These are phyloP conservation scores for Pandemis corylana DNA, from an alignment of 2,888 invertebrate genomes.

Conservation along the genomic window DNA sequence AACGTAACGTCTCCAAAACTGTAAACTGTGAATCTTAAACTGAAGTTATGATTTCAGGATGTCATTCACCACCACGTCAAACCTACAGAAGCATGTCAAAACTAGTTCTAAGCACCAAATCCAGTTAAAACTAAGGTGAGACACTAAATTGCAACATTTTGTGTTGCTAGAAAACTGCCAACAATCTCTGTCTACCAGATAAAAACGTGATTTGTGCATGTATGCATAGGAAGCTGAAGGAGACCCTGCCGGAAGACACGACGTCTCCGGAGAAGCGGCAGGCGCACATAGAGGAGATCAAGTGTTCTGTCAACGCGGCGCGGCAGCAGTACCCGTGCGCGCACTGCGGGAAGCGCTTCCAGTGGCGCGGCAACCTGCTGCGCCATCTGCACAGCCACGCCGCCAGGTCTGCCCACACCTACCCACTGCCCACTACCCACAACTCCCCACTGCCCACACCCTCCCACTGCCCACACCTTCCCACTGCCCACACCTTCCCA, in stretches of 20 bases:
- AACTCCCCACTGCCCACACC: too few relatives aligned
- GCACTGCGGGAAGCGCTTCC: constrained; percentile 89
- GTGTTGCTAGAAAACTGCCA: too few relatives aligned
- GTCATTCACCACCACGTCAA: constrained; percentile 69
- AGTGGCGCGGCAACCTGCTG: constrained; percentile 91
- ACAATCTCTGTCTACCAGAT: too few relatives aligned
- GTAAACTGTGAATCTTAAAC: too few relatives aligned
- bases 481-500: too few relatives aligned
- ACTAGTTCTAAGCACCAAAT: constrained; percentile 78
- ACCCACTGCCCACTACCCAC: too few relatives aligned
- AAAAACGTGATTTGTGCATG: too few relatives aligned
- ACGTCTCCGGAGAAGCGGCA: constrained; percentile 50
- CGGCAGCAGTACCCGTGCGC: constrained; percentile 62
- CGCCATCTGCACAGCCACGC: constrained; percentile 89
- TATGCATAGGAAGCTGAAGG: constrained; percentile 56
- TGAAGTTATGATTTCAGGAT: constrained; percentile 53
- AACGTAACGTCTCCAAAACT: too few relatives aligned
- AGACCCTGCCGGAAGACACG: constrained; percentile 48
- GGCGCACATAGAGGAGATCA: constrained; percentile 61
- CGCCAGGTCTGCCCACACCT: constrained; percentile 57
- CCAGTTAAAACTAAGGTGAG: constrained; percentile 70
- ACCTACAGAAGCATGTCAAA: constrained; percentile 73
- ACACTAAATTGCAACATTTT: neutral
- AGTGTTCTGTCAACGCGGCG: constrained; percentile 55
- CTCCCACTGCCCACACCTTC: too few relatives aligned